These are phyloP conservation scores for Bostrychus sinensis DNA, from an alignment of 2,113 vertebrate species.

Conservation along the genomic window DNA sequence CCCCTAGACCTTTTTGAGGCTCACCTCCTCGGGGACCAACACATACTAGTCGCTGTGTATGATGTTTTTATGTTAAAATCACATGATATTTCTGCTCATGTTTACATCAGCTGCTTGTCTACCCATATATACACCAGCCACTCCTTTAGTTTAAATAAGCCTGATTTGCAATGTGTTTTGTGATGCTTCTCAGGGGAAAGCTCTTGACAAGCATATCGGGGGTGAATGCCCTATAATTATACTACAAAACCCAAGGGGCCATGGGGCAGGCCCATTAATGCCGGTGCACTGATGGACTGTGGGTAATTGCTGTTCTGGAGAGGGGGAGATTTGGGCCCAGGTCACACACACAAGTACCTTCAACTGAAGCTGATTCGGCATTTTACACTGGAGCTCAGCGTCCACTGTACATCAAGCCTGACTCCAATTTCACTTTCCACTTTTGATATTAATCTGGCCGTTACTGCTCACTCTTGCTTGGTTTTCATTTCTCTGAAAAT, in stretches of 20 bases:
- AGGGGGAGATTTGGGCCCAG: slow-evolving; percentile 28
- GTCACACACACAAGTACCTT: slow-evolving; percentile 36
- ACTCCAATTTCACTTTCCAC: background rate
- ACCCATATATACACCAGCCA: background rate
- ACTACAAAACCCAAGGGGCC: slow-evolving; percentile 60
- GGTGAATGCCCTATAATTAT: slow-evolving; percentile 64
- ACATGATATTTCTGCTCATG: slow-evolving; percentile 17
- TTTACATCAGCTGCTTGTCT: slow-evolving; percentile 1
- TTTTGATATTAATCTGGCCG: background rate
- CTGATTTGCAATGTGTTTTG: slow-evolving; percentile 7
- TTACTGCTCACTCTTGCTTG: background rate
- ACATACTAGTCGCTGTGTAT: slow-evolving; percentile 13
- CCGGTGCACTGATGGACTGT: slow-evolving; percentile 60
- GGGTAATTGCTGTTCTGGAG: slow-evolving; percentile 51
- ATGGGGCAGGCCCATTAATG: slow-evolving; percentile 46
- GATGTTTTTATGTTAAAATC: slow-evolving; percentile 13
- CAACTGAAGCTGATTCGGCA: slow-evolving; percentile 36
- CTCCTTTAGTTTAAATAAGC: slow-evolving; percentile 18
- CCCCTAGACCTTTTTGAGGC: slow-evolving; percentile 38
- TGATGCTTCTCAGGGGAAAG: slow-evolving; percentile 23
- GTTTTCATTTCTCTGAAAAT: background rate
- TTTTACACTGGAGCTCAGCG: slow-evolving; percentile 18
- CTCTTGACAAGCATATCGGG: slow-evolving; percentile 43
- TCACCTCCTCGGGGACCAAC: slow-evolving; percentile 14
- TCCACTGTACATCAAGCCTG: background rate